phyloP scores from a whole-genome alignment of 2,113 vertebrate genomes.

The Excalfactoria chinensis region DNA sequence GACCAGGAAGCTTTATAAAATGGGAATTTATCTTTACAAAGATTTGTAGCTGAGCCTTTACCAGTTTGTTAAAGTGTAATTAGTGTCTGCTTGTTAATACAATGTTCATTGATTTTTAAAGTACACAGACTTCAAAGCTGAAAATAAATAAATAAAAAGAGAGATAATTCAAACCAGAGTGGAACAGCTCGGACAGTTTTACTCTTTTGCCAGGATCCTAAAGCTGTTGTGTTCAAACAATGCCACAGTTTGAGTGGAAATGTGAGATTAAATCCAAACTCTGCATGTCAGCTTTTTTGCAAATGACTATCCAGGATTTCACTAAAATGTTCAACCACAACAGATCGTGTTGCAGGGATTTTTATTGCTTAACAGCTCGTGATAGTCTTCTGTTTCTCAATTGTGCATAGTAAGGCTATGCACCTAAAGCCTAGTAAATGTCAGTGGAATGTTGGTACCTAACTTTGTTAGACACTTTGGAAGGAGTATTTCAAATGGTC shows the following conservation, averaged over 20 bases:
- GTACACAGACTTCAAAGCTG: conserved; percentile 70
- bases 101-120: conserved; percentile 71
- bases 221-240: conserved; percentile 65
- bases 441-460: background rate
- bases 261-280: conserved; percentile 63
- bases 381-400: conserved; percentile 55
- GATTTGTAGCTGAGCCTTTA: conserved; percentile 35
- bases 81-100: conserved; percentile 63
- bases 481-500: background rate
- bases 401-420: background rate
- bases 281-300: conserved; percentile 55
- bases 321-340: conserved; percentile 61
- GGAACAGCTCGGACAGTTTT: conserved; percentile 60
- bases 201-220: conserved; percentile 66
- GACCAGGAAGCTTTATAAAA: conserved; percentile 37
- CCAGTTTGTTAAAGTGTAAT: conserved; percentile 55
- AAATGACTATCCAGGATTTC: conserved; percentile 70
- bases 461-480: background rate
- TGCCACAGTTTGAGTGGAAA: conserved; percentile 71
- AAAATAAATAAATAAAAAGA: conserved; percentile 68
- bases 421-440: background rate
- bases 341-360: conserved; percentile 46
- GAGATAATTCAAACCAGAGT: conserved; percentile 71
- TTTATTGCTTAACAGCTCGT: conserved; percentile 37
- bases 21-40: conserved; percentile 43